These are phyloP conservation scores for Enoplosus armatus DNA, from an alignment of 2,797 vertebrate genomes.

Conservation along the genomic window DNA sequence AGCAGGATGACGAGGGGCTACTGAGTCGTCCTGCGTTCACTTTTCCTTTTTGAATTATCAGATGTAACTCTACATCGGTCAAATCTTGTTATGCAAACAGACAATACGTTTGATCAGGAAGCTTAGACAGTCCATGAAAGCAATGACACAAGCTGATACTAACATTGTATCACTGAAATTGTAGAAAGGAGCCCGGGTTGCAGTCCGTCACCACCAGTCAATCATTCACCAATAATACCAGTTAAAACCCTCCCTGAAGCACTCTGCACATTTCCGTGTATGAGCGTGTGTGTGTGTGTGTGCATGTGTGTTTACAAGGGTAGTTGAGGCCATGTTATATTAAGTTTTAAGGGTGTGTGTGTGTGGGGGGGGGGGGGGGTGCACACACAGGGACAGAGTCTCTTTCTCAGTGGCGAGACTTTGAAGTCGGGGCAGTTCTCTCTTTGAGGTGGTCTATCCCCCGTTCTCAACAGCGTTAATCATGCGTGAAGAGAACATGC, in stretches of 20 bases:
- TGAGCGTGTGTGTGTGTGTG: constrained; percentile 55
- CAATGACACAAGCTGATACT: constrained; percentile 4
- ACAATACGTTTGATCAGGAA: constrained; percentile 27
- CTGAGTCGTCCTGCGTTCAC: no score
- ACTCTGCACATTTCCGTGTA: constrained; percentile 56
- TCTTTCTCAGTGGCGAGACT: constrained; percentile 73
- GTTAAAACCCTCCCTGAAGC: constrained; percentile 64
- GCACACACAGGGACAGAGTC: constrained; percentile 49
- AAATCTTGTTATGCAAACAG: neutral
- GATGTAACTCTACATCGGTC: neutral
- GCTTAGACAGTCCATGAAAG: constrained; percentile 16
- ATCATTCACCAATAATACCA: constrained; percentile 72
- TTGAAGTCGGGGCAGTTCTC: constrained; percentile 82
- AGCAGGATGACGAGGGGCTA: neutral
- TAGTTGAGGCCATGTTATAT: constrained; percentile 70
- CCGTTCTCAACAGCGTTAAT: constrained; percentile 80
- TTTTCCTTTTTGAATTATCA: no score
- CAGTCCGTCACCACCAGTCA: constrained; percentile 65
- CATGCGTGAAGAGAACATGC: constrained; percentile 84
- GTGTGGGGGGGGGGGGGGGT: constrained; percentile 8
- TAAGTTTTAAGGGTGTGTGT: constrained; percentile 62
- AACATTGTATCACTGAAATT: constrained; percentile 1
- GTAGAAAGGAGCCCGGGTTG: constrained; percentile 9
- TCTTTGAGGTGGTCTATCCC: constrained; percentile 83
- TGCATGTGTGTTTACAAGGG: constrained; percentile 67